Percentiles rank a stretch among this genome's conserved stretches.
These are phyloP conservation scores for Cromileptes altivelis DNA, from an alignment of 2,113 vertebrate genomes.

Conservation along the genomic window DNA sequence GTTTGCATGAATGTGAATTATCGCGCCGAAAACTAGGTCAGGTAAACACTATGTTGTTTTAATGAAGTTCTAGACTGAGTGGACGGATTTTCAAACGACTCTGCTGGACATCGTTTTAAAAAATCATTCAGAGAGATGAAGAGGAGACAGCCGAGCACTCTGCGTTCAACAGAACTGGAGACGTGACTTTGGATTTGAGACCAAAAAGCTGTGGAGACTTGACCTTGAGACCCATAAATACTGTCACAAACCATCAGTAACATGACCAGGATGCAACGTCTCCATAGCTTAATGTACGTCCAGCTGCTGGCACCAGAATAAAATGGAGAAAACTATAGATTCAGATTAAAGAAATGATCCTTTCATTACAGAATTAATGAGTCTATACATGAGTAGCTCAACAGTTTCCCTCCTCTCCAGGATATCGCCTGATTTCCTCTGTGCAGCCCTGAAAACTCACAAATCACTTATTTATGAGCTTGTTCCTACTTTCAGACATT, in stretches of 20 bases:
- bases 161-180: neutral
- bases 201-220: neutral
- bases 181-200: neutral
- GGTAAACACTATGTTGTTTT: constrained; percentile 36
- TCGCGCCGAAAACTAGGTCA: constrained; percentile 47
- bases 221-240: neutral
- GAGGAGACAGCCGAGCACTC: neutral
- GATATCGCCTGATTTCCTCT: neutral
- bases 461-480: constrained; percentile 1
- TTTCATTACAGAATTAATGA: constrained; percentile 13
- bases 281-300: neutral
- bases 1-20: constrained; percentile 25
- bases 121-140: neutral
- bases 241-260: neutral
- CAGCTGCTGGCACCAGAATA: neutral
- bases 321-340: neutral
- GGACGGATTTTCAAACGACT: constrained; percentile 8
- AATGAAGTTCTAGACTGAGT: neutral
- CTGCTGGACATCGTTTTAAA: neutral
- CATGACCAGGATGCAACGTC: neutral
- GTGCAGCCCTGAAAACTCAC: neutral
- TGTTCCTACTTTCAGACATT: neutral
- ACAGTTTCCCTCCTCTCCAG: neutral
- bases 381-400: neutral
- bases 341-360: neutral